Conservation (phyloP, 2,113 vertebrate genomes). For the Alligator mississippiensis region DNA sequence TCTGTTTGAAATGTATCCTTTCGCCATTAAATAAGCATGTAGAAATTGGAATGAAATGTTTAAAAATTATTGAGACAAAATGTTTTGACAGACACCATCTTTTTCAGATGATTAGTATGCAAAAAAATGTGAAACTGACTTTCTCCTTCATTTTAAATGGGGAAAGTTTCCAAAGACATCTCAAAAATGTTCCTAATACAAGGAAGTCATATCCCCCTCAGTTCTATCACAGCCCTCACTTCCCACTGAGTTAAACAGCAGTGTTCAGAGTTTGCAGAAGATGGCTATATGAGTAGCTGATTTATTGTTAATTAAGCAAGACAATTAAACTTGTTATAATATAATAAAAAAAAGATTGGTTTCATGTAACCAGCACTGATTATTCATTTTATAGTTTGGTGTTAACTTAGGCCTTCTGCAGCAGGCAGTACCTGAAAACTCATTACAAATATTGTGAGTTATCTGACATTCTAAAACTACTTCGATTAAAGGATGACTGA, state of each 20-base stretch:
- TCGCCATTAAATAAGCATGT: neutral
- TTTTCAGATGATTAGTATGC: neutral
- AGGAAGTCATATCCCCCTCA: neutral
- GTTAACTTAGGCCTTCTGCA: neutral
- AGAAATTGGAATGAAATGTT: neutral
- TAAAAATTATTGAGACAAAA: neutral
- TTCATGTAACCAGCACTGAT: neutral
- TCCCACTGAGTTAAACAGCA: neutral
- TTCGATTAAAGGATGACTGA: neutral
- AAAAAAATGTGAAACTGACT: neutral
- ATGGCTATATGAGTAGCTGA: neutral
- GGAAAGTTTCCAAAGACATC: too few relatives aligned
- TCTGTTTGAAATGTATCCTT: too few relatives aligned
- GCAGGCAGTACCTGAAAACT: conserved; percentile 28
- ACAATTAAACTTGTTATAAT: neutral
- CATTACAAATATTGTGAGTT: conserved; percentile 36
- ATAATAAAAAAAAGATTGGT: neutral
- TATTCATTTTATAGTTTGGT: conserved; percentile 18
- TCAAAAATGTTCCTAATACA: neutral
- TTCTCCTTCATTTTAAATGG: neutral
- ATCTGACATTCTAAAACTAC: neutral
- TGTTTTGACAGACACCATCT: neutral
- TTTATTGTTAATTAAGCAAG: conserved; percentile 11
- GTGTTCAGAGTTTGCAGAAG: neutral
- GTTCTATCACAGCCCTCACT: neutral